phyloP scores from a whole-genome alignment of 2,113 vertebrate genomes.

The Rousettus leschenaultii region DNA sequence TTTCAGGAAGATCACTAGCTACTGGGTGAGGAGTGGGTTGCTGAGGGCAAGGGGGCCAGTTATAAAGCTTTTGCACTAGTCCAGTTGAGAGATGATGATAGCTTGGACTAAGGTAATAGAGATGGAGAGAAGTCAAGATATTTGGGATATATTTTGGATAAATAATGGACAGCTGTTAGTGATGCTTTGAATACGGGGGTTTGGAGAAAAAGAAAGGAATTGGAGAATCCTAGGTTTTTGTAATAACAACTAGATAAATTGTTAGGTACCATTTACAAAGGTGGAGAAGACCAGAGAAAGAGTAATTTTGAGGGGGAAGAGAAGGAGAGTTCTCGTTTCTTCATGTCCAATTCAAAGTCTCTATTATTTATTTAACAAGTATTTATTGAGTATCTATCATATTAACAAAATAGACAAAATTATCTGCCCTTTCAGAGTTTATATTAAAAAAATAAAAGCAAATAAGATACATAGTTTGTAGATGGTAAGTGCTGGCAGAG shows the following conservation, averaged over 20 bases:
- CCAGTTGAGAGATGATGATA: neutral
- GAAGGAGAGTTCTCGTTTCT: neutral
- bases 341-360: neutral
- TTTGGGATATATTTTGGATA: neutral
- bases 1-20: conserved; percentile 24
- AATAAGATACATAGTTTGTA: neutral
- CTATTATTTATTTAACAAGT: neutral
- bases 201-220: neutral
- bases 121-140: neutral
- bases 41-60: neutral
- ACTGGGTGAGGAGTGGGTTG: neutral
- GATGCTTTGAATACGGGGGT: neutral
- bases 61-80: neutral
- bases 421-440: neutral
- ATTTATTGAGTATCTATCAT: neutral
- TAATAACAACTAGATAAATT: neutral
- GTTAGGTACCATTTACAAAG: neutral
- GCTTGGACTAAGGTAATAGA: neutral
- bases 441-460: neutral
- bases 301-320: neutral
- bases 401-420: neutral
- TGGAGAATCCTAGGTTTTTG: neutral
- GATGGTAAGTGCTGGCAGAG: neutral
- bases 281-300: neutral
- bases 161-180: neutral